Conservation (phyloP, 2,113 vertebrate genomes). For the Plectropomus leopardus region DNA sequence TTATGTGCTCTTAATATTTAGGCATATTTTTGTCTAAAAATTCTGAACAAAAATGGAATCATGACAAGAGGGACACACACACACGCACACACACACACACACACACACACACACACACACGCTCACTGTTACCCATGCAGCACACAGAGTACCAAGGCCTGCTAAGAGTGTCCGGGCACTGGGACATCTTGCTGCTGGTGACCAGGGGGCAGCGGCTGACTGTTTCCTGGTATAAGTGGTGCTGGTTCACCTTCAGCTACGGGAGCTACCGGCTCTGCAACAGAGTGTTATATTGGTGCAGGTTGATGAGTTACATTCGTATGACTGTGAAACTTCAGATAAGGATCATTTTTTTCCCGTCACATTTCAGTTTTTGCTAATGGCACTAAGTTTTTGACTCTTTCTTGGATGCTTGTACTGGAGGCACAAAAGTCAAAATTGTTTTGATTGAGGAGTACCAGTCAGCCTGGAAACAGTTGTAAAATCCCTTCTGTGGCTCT, state of each 20-base stretch:
- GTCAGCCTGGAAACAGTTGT: background rate
- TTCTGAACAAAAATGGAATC: no score
- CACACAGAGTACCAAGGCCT: background rate
- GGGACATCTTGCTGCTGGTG: constrained; percentile 74
- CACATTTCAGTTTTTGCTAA: background rate
- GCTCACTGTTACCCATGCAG: constrained; percentile 1
- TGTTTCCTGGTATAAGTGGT: constrained; percentile 60
- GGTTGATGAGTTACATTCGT: background rate
- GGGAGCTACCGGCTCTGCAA: constrained; percentile 45
- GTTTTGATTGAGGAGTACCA: no score
- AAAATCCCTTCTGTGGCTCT: background rate
- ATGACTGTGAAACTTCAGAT: background rate
- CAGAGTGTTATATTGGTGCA: constrained; percentile 5
- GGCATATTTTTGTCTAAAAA: background rate
- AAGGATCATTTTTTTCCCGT: background rate
- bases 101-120: background rate
- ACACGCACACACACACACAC: background rate
- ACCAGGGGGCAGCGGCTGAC: constrained; percentile 41
- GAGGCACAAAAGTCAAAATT: no score
- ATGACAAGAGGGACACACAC: constrained; percentile 28
- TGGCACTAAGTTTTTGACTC: background rate
- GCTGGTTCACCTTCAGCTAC: constrained; percentile 15
- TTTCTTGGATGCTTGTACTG: no score
- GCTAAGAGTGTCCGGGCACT: constrained; percentile 71
- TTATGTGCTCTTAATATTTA: background rate